These are phyloP conservation scores for Drosophila macrothrix DNA, from an alignment of 2,888 invertebrate species.

Conservation along the genomic window DNA sequence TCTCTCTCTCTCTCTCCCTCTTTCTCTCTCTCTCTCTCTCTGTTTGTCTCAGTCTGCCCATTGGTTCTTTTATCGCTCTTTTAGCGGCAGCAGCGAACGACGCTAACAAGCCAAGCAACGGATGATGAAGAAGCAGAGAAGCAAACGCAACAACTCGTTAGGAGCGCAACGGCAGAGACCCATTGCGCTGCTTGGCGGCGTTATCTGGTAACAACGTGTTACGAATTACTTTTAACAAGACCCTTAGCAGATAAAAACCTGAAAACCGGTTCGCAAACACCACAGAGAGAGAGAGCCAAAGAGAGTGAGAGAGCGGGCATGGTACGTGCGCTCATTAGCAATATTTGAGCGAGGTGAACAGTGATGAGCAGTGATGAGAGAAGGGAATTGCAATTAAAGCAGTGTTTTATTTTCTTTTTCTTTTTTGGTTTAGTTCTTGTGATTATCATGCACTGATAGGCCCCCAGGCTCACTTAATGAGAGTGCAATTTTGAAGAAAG, in stretches of 20 bases:
- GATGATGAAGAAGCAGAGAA: constrained; percentile 28
- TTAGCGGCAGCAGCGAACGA: constrained; percentile 62
- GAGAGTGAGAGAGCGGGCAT: constrained; percentile 23
- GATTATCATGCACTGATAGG: constrained; percentile 61
- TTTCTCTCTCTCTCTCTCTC: background rate
- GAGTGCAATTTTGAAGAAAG: constrained; percentile 23
- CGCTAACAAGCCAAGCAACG: constrained; percentile 68
- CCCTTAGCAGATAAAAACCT: constrained; percentile 83
- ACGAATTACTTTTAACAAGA: constrained; percentile 85
- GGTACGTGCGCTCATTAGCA: constrained; percentile 72
- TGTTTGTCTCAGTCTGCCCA: constrained; percentile 5
- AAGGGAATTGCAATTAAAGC: constrained; percentile 71
- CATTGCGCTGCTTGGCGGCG: constrained; percentile 66
- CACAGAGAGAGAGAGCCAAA: constrained; percentile 16
- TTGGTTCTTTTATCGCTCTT: constrained; percentile 74
- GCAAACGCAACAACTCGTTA: constrained; percentile 57
- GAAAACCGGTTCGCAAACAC: constrained; percentile 62
- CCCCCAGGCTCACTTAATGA: constrained; percentile 44
- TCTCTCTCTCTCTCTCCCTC: background rate
- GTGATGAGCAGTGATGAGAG: constrained; percentile 42
- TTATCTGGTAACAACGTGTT: constrained; percentile 85
- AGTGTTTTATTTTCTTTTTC: constrained; percentile 13
- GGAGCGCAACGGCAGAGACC: constrained; percentile 51
- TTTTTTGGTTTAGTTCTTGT: constrained; percentile 39
- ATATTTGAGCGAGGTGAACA: constrained; percentile 28